Evolutionary conservation across 1,140 invertebrate species (phyloP), one percentile per base, ranked within the genome.

Genomic region (Portunus trituberculatus): DNA sequence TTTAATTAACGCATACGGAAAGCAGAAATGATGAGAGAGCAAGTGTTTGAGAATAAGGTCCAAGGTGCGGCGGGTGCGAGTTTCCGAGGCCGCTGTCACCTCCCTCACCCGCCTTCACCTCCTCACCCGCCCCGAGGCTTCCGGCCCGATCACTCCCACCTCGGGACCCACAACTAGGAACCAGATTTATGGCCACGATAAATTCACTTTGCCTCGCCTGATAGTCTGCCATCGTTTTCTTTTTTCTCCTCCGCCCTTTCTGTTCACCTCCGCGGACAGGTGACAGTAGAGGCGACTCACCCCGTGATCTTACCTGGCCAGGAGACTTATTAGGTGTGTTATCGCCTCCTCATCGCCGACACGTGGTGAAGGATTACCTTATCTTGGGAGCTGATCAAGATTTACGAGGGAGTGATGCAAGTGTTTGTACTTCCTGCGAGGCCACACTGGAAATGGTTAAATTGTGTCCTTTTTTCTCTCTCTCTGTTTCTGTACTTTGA

Each of bases 131-230:
- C 67, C 67, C 25, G 67, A 76, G 67, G 67, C 67, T 76, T n/a
- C 20, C 20, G 67, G 67, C n/a, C 67, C 52, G 52, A 76, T 76
- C 67, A n/a, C 67, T n/a, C 67, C 0, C 67, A 76, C 67, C 67
- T 76, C 67, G 20, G n/a, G n/a, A 76, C 67, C 52, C 52, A 76
- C 20, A 76, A n/a, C 67, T 25, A 76, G 67, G 20, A 76, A 76
- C 16, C 12, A 76, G 67, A 76, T 76, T 76, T 76, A 76, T 76
- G 67, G 67, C 67, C 67, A n/a, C 67, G 20, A 76, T 76, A 76
- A 76, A 76, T 76, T 76, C 67, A 76, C 67, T 76, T 76, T 76
- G 67, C 67, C 67, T n/a, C 67, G 67, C 67, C 25, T 76, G 67
- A 76, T 76, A 76, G 20, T 76, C 12, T 20, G 25, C 20, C 20